Conservation (phyloP, 2,888 invertebrate species). For the Yponomeuta plumbellus region DNA sequence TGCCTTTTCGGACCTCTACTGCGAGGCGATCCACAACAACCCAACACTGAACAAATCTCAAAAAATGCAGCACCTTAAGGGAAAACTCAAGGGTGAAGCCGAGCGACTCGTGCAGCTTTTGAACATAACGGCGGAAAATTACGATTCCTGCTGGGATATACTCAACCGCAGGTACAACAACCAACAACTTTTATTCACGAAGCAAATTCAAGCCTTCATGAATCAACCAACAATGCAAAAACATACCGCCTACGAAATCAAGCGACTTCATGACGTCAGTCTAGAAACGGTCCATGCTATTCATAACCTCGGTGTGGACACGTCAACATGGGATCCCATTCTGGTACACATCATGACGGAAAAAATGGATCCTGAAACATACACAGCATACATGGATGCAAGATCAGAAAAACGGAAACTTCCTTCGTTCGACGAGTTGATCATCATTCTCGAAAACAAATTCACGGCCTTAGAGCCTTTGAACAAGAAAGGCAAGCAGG, state of each 20-base stretch:
- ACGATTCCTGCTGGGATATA: slow-evolving; percentile 24
- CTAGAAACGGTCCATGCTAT: slow-evolving; percentile 10
- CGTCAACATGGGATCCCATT: slow-evolving; percentile 22
- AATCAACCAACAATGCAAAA: slow-evolving; percentile 17
- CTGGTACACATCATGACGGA: slow-evolving; percentile 23
- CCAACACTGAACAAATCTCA: slow-evolving; percentile 20
- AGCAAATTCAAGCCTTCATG: slow-evolving; percentile 24
- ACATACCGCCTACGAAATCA: not conserved
- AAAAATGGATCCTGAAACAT: slow-evolving; percentile 24
- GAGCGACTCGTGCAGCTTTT: slow-evolving; percentile 24
- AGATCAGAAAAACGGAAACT: not conserved
- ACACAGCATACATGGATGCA: slow-evolving; percentile 10
- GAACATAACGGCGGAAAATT: slow-evolving; percentile 24
- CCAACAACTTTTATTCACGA: slow-evolving; percentile 23
- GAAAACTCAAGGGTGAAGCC: slow-evolving; percentile 23
- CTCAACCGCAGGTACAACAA: slow-evolving; percentile 23
- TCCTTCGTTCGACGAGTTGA: slow-evolving; percentile 2
- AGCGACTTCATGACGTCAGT: slow-evolving; percentile 12
- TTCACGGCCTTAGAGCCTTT: not conserved
- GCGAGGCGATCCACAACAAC: slow-evolving; percentile 19
- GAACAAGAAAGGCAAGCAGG: not conserved
- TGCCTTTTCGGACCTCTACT: slow-evolving; percentile 21
- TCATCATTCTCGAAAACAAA: not conserved
- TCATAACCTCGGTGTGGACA: slow-evolving; percentile 21
- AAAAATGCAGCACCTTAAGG: slow-evolving; percentile 24